Percentiles rank a stretch among this genome's conserved stretches.
Conservation (phyloP, 2,113 vertebrate genomes). For the Dicrurus megarhynchus region DNA sequence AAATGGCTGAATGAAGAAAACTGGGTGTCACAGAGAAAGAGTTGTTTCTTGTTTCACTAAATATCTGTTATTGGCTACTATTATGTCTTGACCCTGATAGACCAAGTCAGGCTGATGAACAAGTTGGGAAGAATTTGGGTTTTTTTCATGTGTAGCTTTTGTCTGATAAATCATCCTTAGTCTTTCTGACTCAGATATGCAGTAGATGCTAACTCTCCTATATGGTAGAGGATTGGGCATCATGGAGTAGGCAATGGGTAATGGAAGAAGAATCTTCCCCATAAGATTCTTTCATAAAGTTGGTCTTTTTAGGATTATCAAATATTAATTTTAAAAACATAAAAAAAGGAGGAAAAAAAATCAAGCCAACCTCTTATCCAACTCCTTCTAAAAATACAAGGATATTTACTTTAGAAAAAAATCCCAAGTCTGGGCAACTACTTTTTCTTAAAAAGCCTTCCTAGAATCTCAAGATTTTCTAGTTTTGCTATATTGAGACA, state of each 20-base stretch:
- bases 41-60: not conserved
- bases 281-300: not conserved
- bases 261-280: not conserved
- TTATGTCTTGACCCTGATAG: not conserved
- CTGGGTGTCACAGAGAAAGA: not conserved
- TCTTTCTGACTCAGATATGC: not conserved
- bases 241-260: not conserved
- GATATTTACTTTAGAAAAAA: not conserved
- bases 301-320: not conserved
- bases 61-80: not conserved
- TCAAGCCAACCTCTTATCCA: not conserved
- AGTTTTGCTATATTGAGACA: not conserved
- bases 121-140: not conserved
- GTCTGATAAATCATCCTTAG: not conserved
- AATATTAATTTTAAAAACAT: not conserved
- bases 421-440: rapidly evolving
- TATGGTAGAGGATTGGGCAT: not conserved
- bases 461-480: not conserved
- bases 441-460: not conserved
- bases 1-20: not conserved
- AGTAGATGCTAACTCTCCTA: not conserved
- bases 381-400: not conserved
- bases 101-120: not conserved
- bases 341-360: not conserved
- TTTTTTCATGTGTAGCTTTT: not conserved